Evolutionary conservation across 1,140 invertebrate species (phyloP).

Genomic region (Drosophila pandora): DNA sequence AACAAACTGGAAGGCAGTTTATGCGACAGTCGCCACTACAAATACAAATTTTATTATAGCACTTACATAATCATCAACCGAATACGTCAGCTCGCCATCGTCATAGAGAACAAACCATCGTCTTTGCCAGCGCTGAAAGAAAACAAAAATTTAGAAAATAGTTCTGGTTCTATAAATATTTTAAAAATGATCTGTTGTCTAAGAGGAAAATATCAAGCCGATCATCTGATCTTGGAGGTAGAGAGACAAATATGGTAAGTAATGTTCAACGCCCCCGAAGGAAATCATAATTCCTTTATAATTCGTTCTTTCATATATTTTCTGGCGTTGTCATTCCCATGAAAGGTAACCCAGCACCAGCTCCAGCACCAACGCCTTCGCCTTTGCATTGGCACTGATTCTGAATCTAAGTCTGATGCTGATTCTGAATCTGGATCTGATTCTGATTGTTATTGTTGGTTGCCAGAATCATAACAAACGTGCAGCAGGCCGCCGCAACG

Average conservation of each 20-base stretch:
- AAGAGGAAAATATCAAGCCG: not conserved
- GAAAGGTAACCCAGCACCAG: constrained; percentile 53
- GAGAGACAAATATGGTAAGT: constrained; percentile 30
- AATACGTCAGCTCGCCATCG: constrained; percentile 97
- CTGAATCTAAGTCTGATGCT: constrained; percentile 29
- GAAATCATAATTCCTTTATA: constrained; percentile 70
- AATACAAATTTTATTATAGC: not conserved
- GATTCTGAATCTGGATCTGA: constrained; percentile 38
- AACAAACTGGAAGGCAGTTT: not conserved
- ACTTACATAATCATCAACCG: constrained; percentile 98
- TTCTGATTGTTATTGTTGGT: constrained; percentile 74
- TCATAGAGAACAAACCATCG: constrained; percentile 99
- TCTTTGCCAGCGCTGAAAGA: constrained; percentile 96
- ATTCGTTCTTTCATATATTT: constrained; percentile 53
- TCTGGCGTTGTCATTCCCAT: constrained; percentile 57
- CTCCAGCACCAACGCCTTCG: constrained; percentile 17
- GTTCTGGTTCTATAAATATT: constrained; percentile 1
- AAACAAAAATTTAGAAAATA: constrained; percentile 48
- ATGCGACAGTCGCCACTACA: not conserved
- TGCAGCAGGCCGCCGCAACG: constrained; percentile 20
- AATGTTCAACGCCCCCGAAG: constrained; percentile 66
- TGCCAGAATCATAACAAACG: constrained; percentile 74
- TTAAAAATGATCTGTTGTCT: not conserved
- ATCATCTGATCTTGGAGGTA: constrained; percentile 3
- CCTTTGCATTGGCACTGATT: constrained; percentile 25